Base-by-base conservation (phyloP, 1,140 invertebrate species). In the Lucilia cuprina region DNA sequence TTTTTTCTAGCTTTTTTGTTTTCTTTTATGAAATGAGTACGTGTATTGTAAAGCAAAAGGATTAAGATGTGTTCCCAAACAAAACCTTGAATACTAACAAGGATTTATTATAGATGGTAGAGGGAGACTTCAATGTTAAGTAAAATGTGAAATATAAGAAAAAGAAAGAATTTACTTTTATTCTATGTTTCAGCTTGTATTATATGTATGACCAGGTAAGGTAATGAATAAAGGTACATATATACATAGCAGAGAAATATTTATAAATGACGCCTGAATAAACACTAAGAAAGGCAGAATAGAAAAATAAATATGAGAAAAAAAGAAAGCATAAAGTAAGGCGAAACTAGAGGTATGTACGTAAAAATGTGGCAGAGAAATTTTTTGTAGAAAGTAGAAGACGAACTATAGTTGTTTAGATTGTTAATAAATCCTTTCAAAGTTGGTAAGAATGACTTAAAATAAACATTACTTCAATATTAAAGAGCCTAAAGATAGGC, bases 41-140 rank as follows among this genome's bases (percentile, higher is more conserved):
- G 55, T 60, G 9, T 21, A 21, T 70, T 12, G n/a, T 70, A 70
- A 21, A 70, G 21, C 19, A 70, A 70, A 70, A 25, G 65, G 19
- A 21, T 70, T 21, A 70, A 10, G 65, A 70, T 70, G 65, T 70
- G 5, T 70, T 70, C 19, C 65, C 65, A 70, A 70, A 70, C 65
- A 70, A 70, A 70, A 70, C 65, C 65, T 70, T 70, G 65, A 70
- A 70, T 70, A n/a, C 65, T 19, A 70, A 70, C 65, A 70, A 70
- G 65, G 65, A 70, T 70, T 70, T 70, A 70, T 70, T 70, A 70
- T 70, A 21, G 21, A 70, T 70, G 65, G n/a, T 5, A 70, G 2
- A 25, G 5, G 19, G 65, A 8, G 19, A 17, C 55, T 70, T 70
- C 19, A 21, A 21, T 12, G 17, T 21, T 9, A 70, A 19, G n/a